A percentile compares a stretch with the other conserved stretches of the same genome.
Conservation (phyloP, 2,113 vertebrate species). For the Canis aureus region DNA sequence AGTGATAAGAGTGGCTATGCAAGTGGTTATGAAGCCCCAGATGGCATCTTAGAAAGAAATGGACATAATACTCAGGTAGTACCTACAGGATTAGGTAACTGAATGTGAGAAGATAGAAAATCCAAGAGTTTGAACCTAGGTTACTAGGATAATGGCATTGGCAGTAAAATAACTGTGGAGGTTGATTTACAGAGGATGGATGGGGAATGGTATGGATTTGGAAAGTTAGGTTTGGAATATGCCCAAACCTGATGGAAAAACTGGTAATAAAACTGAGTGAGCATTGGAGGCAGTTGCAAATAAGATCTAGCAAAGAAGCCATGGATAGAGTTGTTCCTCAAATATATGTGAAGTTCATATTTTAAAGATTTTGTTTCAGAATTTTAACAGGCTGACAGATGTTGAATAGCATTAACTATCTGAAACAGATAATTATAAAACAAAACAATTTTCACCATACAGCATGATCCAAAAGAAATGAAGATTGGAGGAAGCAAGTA, state of each 20-base stretch:
- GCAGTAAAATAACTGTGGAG: background rate
- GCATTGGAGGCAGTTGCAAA: background rate
- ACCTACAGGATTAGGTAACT: background rate
- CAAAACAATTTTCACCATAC: background rate
- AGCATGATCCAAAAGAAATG: background rate
- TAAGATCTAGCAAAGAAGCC: background rate
- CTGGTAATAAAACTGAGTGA: background rate
- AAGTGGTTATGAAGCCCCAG: background rate
- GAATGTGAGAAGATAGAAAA: background rate
- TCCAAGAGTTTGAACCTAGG: background rate
- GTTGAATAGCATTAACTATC: background rate
- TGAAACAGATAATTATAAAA: background rate
- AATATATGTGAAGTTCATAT: background rate
- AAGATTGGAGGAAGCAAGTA: background rate
- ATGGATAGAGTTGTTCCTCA: background rate
- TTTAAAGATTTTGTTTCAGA: slow-evolving; percentile 58
- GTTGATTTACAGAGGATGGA: background rate
- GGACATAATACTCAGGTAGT: background rate
- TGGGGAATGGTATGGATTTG: background rate
- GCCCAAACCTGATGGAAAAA: background rate
- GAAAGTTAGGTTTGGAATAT: background rate
- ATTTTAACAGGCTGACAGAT: slow-evolving; percentile 6
- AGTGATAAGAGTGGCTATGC: background rate
- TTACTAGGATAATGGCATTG: background rate
- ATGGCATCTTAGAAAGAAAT: background rate